These are phyloP conservation scores for Neuroscelio doddi DNA, from an alignment of 2,888 invertebrate species.

Conservation along the genomic window DNA sequence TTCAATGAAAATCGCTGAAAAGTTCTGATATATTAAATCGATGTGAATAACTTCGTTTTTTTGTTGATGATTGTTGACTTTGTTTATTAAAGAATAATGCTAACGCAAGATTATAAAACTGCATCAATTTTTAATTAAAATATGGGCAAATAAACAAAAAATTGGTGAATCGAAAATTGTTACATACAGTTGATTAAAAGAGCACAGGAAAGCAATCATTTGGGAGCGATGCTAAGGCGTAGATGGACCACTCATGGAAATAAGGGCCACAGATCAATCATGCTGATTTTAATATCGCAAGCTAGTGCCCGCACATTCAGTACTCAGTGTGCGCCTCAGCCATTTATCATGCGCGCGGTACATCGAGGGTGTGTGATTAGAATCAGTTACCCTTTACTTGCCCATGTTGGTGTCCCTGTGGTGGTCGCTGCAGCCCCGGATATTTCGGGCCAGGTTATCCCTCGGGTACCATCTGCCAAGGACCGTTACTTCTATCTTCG, in stretches of 20 bases:
- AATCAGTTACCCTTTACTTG: slow-evolving; percentile 71
- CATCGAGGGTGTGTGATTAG: slow-evolving; percentile 69
- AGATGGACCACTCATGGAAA: too few species aligned
- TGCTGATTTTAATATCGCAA: slow-evolving; percentile 65
- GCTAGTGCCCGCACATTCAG: slow-evolving; percentile 58
- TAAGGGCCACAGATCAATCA: slow-evolving; percentile 62
- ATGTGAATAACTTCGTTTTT: too few species aligned
- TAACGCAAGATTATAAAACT: too few species aligned
- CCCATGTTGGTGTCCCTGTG: slow-evolving; percentile 55
- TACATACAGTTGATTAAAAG: neutral
- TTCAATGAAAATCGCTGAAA: slow-evolving; percentile 54
- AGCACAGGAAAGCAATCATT: slow-evolving; percentile 1
- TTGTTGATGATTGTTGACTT: slow-evolving; percentile 5
- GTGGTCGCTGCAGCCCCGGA: slow-evolving; percentile 62
- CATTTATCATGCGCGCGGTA: slow-evolving; percentile 67
- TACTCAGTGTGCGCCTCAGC: slow-evolving; percentile 65
- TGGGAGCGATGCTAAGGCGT: too few species aligned
- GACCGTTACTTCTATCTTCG: slow-evolving; percentile 42
- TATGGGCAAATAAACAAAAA: too few species aligned
- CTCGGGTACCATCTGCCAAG: slow-evolving; percentile 71
- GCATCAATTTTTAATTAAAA: too few species aligned
- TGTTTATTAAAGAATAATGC: slow-evolving; percentile 5
- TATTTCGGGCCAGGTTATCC: slow-evolving; percentile 68
- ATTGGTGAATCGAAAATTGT: neutral
- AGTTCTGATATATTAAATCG: slow-evolving; percentile 50